Percentiles rank a stretch among this genome's conserved stretches.
Conservation (phyloP, 1,140 invertebrate genomes). For the Cydia amplana region DNA sequence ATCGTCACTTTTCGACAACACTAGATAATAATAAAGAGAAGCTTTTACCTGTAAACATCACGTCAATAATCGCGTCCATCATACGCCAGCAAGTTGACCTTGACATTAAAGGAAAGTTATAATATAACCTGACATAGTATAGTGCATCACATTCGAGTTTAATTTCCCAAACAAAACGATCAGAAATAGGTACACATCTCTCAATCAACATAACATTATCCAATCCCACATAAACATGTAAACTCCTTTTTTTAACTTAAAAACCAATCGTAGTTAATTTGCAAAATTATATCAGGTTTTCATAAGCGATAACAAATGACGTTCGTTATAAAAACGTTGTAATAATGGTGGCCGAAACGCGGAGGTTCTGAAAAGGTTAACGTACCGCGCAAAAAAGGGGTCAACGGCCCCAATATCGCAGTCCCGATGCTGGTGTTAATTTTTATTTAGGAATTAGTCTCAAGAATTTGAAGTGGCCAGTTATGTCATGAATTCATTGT, state of each 20-base stretch:
- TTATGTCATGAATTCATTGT: no score
- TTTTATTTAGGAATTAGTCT: background rate
- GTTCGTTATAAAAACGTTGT: conserved; percentile 34
- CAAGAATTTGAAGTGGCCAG: background rate
- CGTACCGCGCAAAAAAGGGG: conserved; percentile 70
- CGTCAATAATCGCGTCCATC: no score
- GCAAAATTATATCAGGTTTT: conserved; percentile 7
- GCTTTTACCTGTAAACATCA: no score
- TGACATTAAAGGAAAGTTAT: no score
- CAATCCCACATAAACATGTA: background rate
- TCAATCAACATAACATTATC: no score
- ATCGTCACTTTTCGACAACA: no score
- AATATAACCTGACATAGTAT: no score
- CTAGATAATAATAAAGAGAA: no score
- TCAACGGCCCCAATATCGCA: conserved; percentile 61
- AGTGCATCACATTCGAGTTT: no score
- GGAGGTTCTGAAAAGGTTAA: conserved; percentile 67
- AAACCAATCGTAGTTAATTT: background rate
- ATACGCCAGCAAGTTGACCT: no score
- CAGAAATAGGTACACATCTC: no score
- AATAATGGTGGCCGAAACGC: conserved; percentile 50
- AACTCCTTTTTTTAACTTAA: background rate
- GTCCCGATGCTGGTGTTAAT: background rate
- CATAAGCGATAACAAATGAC: conserved; percentile 34
- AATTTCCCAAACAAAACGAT: no score